Evolutionary conservation across 2,113 vertebrate genomes (phyloP).

Genomic region (Urocolius indicus): DNA sequence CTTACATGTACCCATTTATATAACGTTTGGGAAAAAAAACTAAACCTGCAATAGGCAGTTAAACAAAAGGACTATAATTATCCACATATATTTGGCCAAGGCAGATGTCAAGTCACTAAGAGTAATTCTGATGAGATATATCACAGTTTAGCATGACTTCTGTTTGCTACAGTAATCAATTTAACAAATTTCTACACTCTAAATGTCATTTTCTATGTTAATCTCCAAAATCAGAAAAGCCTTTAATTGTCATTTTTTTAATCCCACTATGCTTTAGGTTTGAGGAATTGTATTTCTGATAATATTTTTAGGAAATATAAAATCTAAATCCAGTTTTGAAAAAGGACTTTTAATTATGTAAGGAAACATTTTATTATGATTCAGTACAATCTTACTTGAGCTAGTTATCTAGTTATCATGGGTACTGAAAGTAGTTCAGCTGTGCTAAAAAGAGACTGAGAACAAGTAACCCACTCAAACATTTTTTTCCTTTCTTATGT

Average conservation of each 20-base stretch:
- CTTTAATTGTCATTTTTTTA: not conserved
- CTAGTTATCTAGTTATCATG: not conserved
- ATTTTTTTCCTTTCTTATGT: not conserved
- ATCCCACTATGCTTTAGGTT: not conserved
- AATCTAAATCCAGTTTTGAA: not conserved
- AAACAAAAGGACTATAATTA: not conserved
- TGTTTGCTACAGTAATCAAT: not conserved
- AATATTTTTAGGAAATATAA: not conserved
- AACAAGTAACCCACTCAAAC: not conserved
- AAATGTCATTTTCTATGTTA: not conserved
- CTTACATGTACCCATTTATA: not conserved
- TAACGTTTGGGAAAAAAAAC: not conserved
- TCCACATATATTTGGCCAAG: not conserved
- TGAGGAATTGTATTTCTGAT: not conserved
- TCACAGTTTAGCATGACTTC: not conserved
- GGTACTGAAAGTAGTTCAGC: not conserved
- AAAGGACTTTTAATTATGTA: not conserved
- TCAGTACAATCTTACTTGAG: not conserved
- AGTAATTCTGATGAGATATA: not conserved
- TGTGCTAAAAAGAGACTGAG: not conserved
- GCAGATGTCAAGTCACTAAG: not conserved
- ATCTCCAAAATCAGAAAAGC: not conserved
- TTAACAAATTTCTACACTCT: not conserved
- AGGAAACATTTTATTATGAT: not conserved
- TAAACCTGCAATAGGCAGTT: not conserved